Conservation (phyloP, 1,140 invertebrate genomes). For the Drosophila mojavensis region DNA sequence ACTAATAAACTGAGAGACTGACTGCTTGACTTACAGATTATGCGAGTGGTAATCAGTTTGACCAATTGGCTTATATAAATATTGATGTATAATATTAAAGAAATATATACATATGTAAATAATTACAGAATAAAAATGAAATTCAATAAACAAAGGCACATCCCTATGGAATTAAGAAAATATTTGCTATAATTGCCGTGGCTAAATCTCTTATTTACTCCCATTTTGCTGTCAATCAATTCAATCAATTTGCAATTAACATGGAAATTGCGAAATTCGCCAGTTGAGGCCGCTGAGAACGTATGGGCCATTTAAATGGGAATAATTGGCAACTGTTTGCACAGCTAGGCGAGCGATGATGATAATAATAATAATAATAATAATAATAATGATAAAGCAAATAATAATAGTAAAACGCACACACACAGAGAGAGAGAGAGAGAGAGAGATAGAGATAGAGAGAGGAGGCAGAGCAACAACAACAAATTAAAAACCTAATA, state of each 20-base stretch:
- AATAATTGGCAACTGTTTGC: constrained; percentile 25
- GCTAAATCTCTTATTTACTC: neutral
- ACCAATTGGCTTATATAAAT: no score
- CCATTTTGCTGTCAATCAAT: neutral
- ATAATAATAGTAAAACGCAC: constrained; percentile 20
- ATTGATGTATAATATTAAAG: no score
- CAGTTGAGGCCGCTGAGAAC: constrained; percentile 4
- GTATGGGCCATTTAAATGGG: constrained; percentile 40
- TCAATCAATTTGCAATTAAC: constrained; percentile 4
- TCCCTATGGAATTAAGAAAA: no score
- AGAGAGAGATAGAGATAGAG: neutral
- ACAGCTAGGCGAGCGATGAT: neutral
- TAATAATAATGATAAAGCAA: constrained; percentile 45
- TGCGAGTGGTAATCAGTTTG: no score
- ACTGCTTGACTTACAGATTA: no score
- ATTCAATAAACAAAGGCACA: no score
- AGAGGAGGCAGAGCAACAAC: constrained; percentile 4
- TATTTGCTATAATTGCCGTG: neutral
- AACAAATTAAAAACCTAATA: constrained; percentile 70
- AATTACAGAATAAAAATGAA: no score
- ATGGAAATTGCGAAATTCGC: neutral
- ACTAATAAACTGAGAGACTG: no score
- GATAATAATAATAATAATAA: constrained; percentile 33
- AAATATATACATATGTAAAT: no score
- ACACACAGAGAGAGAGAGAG: neutral